A percentile compares a stretch with the other conserved stretches of the same genome.
Evolutionary conservation across 2,797 vertebrate genomes (phyloP).

Genomic region (Carapus acus): DNA sequence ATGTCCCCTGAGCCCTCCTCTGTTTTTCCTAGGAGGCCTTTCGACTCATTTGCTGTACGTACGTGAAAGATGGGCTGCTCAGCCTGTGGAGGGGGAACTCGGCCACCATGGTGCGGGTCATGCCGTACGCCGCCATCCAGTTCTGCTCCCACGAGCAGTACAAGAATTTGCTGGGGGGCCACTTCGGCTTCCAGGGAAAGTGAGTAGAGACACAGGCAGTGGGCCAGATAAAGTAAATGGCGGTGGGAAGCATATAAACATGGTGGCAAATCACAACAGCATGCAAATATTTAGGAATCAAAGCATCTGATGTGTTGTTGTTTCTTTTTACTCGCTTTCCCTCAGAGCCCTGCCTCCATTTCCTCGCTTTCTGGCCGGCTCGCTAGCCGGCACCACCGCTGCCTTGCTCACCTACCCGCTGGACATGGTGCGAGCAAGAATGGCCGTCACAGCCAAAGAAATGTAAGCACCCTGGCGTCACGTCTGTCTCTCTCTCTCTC

Average conservation of each 20-base stretch:
- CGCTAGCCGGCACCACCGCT: conserved; percentile 89
- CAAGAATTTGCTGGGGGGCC: conserved; percentile 80
- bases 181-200: conserved; percentile 91
- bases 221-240: too few relatives aligned
- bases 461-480: conserved; percentile 79
- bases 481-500: background rate
- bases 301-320: too few relatives aligned
- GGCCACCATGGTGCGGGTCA: conserved; percentile 94
- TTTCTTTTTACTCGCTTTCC: conserved; percentile 19
- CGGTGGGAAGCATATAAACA: too few relatives aligned
- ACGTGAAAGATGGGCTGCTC: conserved; percentile 85
- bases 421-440: conserved; percentile 92
- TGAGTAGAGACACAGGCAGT: conserved; percentile 63
- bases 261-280: too few relatives aligned
- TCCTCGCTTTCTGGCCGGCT: conserved; percentile 88
- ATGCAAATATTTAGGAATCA: too few relatives aligned
- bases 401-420: conserved; percentile 90
- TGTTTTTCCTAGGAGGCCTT: conserved; percentile 80
- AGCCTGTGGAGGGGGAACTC: conserved; percentile 96
- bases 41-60: conserved; percentile 84
- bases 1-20: too few relatives aligned
- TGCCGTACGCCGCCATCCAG: conserved; percentile 96
- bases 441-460: conserved; percentile 96
- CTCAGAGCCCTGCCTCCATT: conserved; percentile 85
- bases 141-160: conserved; percentile 95